Evolutionary conservation across 1,140 invertebrate species (phyloP).

Genomic region (Augochlora pura): DNA sequence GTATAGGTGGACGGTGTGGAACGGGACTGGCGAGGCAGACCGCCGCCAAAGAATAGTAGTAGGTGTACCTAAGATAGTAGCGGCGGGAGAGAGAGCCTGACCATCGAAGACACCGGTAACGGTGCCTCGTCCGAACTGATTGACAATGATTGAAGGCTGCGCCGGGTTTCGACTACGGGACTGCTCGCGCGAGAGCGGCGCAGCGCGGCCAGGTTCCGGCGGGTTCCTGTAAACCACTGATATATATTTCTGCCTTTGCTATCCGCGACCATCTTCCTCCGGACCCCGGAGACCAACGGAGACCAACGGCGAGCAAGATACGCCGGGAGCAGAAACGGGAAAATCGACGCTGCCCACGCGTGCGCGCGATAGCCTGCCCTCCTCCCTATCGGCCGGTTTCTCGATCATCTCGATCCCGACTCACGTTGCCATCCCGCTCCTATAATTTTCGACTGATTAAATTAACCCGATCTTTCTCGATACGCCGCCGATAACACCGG

Average conservation of each 20-base stretch:
- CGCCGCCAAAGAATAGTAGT: conserved; percentile 64
- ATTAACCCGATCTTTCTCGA: conserved; percentile 16
- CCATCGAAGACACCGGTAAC: conserved; percentile 64
- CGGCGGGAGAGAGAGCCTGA: conserved; percentile 40
- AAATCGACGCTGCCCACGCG: conserved; percentile 34
- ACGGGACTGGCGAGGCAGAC: conserved; percentile 58
- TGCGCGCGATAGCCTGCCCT: too few species aligned
- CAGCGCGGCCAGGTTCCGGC: conserved; percentile 7
- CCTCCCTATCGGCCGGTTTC: conserved; percentile 30
- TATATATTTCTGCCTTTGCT: conserved; percentile 38
- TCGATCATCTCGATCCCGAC: conserved; percentile 33
- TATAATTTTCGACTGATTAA: conserved; percentile 33
- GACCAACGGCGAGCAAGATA: too few species aligned
- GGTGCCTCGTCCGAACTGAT: conserved; percentile 69
- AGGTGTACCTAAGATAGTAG: conserved; percentile 48
- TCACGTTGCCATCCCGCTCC: conserved; percentile 29
- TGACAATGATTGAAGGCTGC: conserved; percentile 73
- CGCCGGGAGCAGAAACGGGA: conserved; percentile 39
- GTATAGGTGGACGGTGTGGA: conserved; percentile 41
- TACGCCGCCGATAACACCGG: background rate
- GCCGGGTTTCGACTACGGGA: conserved; percentile 41
- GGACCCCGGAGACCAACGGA: too few species aligned
- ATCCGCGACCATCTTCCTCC: conserved; percentile 38
- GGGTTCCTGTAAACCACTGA: conserved; percentile 43
- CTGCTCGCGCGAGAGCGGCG: background rate